Conservation (phyloP, 2,113 vertebrate species). For the Larimichthys polyactis region DNA sequence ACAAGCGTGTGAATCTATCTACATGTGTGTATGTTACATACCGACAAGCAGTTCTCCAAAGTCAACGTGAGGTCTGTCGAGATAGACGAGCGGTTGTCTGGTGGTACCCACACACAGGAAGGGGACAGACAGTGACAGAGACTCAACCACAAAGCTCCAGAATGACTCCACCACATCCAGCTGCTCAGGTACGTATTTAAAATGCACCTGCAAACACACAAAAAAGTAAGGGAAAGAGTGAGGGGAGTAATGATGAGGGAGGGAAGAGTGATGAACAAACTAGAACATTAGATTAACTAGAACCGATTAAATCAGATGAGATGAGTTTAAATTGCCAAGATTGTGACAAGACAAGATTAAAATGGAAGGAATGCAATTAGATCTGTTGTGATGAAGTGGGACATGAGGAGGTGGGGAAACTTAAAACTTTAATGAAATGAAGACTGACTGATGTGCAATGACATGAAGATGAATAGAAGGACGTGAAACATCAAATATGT, state of each 20-base stretch:
- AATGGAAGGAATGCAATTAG: background rate
- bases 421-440: background rate
- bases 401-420: background rate
- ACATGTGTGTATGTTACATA: conserved; percentile 62
- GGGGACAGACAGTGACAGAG: conserved; percentile 85
- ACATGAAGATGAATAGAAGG: background rate
- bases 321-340: background rate
- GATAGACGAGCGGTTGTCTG: conserved; percentile 85
- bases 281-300: background rate
- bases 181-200: conserved; percentile 86
- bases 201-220: conserved; percentile 82
- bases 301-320: background rate
- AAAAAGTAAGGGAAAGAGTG: background rate
- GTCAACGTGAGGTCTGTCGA: conserved; percentile 87
- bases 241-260: background rate
- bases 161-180: conserved; percentile 87
- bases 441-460: background rate
- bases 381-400: conserved; percentile 4
- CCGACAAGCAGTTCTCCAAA: conserved; percentile 87
- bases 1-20: background rate
- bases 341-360: background rate
- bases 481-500: background rate
- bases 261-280: background rate
- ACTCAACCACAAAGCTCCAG: conserved; percentile 89
- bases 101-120: conserved; percentile 89